phyloP scores from a whole-genome alignment of 2,113 vertebrate genomes.

The Leiothrix lutea region DNA sequence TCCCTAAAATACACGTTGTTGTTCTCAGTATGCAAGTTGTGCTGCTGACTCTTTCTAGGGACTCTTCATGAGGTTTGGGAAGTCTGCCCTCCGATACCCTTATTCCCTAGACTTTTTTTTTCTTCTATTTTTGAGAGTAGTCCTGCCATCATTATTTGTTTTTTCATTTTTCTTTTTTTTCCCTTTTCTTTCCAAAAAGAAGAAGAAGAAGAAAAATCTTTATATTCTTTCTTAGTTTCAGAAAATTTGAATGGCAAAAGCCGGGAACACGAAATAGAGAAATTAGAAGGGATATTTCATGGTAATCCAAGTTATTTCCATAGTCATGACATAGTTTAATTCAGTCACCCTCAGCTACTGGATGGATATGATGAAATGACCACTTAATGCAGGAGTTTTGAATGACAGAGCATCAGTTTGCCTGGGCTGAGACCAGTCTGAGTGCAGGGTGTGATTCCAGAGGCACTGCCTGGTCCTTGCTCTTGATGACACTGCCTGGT shows the following conservation, averaged over 20 bases:
- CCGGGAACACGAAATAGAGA: fast-evolving
- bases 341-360: background rate
- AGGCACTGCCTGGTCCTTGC: background rate
- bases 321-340: background rate
- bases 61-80: background rate
- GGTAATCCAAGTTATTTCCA: background rate
- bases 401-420: background rate
- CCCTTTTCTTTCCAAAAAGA: background rate
- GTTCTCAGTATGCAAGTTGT: background rate
- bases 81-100: background rate
- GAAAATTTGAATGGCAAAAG: background rate
- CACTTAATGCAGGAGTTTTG: background rate
- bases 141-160: background rate
- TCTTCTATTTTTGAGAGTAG: background rate
- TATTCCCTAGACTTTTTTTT: background rate
- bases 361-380: background rate
- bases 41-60: background rate
- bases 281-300: background rate
- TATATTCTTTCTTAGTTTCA: background rate
- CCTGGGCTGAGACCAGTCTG: no score
- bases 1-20: background rate
- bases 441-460: background rate
- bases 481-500: background rate
- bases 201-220: background rate
- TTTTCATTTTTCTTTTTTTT: background rate